phyloP scores from a whole-genome alignment of 1,140 invertebrate species.

The Bathynomus jamesi region DNA sequence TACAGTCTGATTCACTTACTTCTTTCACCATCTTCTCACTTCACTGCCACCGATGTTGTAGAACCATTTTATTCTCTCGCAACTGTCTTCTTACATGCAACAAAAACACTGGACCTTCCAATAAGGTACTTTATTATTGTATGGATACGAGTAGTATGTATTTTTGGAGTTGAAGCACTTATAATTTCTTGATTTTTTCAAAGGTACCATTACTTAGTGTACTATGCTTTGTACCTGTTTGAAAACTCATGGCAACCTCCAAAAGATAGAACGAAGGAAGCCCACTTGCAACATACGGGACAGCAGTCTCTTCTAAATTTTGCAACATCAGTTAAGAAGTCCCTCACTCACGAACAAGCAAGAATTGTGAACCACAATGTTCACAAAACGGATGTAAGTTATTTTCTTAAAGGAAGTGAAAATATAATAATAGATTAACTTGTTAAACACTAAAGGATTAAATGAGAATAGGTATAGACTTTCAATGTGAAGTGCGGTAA shows the following conservation, averaged over 20 bases:
- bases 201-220: constrained; percentile 18
- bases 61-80: constrained; percentile 15
- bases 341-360: constrained; percentile 9
- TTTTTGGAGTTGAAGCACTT: background rate
- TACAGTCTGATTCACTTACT: background rate
- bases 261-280: background rate
- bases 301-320: constrained; percentile 11
- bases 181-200: too few species aligned
- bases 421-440: background rate
- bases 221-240: constrained; percentile 14
- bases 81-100: constrained; percentile 1
- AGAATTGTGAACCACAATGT: constrained; percentile 12
- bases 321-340: background rate
- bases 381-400: constrained; percentile 7
- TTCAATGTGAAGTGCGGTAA: too few species aligned
- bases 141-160: too few species aligned
- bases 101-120: background rate
- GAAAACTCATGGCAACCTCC: constrained; percentile 4
- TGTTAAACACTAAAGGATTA: too few species aligned
- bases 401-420: background rate
- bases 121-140: constrained; percentile 2
- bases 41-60: constrained; percentile 5
- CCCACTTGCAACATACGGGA: background rate
- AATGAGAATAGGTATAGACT: too few species aligned
- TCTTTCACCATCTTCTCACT: constrained; percentile 5